phyloP scores from a whole-genome alignment of 2,113 vertebrate genomes.

The Perca flavescens region DNA sequence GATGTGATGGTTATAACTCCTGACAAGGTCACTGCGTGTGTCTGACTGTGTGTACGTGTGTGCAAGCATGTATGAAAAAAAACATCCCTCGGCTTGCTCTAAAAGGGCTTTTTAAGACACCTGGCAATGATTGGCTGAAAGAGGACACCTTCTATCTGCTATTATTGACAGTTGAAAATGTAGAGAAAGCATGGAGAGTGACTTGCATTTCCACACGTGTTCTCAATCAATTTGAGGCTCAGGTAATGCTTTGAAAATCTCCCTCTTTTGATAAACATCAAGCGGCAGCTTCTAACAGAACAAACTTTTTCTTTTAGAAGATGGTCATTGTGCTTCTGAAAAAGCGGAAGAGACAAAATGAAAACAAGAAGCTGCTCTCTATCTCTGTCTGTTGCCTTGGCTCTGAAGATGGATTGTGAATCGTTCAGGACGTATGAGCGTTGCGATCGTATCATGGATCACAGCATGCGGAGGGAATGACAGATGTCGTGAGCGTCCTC shows the following conservation, averaged over 20 bases:
- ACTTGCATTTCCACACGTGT: conserved; percentile 57
- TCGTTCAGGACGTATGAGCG: conserved; percentile 61
- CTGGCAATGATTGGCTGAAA: conserved; percentile 72
- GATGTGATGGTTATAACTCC: conserved; percentile 60
- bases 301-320: conserved; percentile 38
- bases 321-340: conserved; percentile 46
- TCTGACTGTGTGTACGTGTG: conserved; percentile 23
- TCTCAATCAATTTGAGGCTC: conserved; percentile 64
- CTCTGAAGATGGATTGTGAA: conserved; percentile 74
- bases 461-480: conserved; percentile 66
- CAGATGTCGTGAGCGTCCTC: conserved; percentile 70
- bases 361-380: conserved; percentile 39
- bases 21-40: conserved; percentile 69
- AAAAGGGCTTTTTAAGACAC: conserved; percentile 65
- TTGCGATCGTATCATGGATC: conserved; percentile 75
- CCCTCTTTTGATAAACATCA: conserved; percentile 73
- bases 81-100: conserved; percentile 38
- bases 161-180: conserved; percentile 58
- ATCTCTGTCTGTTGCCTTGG: conserved; percentile 40
- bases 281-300: conserved; percentile 39
- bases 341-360: conserved; percentile 35
- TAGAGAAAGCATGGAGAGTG: conserved; percentile 27
- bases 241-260: conserved; percentile 67
- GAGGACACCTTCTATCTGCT: conserved; percentile 53
- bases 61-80: conserved; percentile 4